Evolutionary conservation across 2,888 invertebrate species (phyloP), one percentile per base, ranked within the genome.

Genomic region (Trichopria drosophilae): DNA sequence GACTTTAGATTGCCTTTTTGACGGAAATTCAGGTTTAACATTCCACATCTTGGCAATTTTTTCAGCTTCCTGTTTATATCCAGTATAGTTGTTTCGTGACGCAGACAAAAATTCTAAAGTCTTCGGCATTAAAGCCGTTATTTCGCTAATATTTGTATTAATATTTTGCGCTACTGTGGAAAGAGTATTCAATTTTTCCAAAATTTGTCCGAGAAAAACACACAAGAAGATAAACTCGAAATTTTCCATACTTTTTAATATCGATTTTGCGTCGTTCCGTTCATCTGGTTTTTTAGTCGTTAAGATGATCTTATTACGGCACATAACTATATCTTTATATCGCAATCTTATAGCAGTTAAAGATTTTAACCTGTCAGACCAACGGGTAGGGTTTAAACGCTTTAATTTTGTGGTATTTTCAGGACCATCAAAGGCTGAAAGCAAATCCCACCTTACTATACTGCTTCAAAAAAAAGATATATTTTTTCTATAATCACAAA

Each of bases 401-500:
- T 31, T 31, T 10, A 31, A n/a, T 31, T 31, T 31, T 31, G 16
- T 31, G 4, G 7, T 9, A 10, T 10, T 31, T 31, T 31, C 7
- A n/a, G 31, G 7, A 6, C 10, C 12, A 6, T 31, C 16, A n/a
- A 31, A 31, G 16, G 31, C n/a, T 29, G 29, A 29, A 29, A 29
- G 29, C 9, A 29, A 29, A 16, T 35, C 16, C 19, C 19, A 18
- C n/a, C n/a, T n/a, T n/a, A n/a, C n/a, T n/a, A n/a, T n/a, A n/a
- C n/a, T n/a, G n/a, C n/a, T n/a, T n/a, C 39, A 16, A 47, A 53
- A 42, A 50, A 53, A 26, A 22, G 32, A 13, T 46, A 53, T 12
- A 46, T 35, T 29, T 32, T 37, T 26, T 51, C 43, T 15, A 47
- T n/a, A 4, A 12, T 40, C 13, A 23, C 16, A n/a, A 51, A 47